Conservation (phyloP, 2,797 vertebrate species). For the Neopelma chrysocephalum region DNA sequence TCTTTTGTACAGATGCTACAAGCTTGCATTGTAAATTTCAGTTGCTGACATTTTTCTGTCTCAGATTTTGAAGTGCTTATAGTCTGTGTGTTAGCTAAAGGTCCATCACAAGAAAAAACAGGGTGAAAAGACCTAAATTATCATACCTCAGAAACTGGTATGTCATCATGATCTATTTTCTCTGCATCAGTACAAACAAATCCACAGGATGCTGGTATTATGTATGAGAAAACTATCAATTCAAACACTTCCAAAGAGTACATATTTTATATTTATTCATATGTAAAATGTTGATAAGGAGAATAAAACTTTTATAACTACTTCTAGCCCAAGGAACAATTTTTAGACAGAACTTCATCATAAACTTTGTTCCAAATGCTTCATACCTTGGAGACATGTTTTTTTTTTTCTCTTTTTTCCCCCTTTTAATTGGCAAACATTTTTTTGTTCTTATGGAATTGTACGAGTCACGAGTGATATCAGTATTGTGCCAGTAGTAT, state of each 20-base stretch:
- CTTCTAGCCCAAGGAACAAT: background rate
- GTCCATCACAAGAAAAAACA: background rate
- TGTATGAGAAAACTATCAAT: background rate
- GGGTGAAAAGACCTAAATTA: background rate
- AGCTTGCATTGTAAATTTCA: background rate
- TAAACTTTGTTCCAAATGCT: background rate
- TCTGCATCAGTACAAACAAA: background rate
- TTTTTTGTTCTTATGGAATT: background rate
- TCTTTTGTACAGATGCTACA: background rate
- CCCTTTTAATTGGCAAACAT: background rate
- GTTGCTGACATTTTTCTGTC: background rate
- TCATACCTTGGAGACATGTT: background rate
- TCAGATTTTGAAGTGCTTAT: background rate
- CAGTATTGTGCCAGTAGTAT: background rate
- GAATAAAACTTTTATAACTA: background rate
- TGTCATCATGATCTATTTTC: background rate
- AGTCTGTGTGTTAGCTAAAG: background rate
- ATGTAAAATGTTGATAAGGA: background rate
- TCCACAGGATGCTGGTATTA: background rate
- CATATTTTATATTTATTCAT: background rate
- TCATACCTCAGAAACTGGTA: background rate
- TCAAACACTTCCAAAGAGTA: background rate
- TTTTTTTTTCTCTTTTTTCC: rapidly evolving
- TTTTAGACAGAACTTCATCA: background rate
- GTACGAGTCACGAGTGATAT: rapidly evolving